These are phyloP conservation scores for Bos javanicus DNA, from an alignment of 2,113 vertebrate genomes.

Conservation along the genomic window DNA sequence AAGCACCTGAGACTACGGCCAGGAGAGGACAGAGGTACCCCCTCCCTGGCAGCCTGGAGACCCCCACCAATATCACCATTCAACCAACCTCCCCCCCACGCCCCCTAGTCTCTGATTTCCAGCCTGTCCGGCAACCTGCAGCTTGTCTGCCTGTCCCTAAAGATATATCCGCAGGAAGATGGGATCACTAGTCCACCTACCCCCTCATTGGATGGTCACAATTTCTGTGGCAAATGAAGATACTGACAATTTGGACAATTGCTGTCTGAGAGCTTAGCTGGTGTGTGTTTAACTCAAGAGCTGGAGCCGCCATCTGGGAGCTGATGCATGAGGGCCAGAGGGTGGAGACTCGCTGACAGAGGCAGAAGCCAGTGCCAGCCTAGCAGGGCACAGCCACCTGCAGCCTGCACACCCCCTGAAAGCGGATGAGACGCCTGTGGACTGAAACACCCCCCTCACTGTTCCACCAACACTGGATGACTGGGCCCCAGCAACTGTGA, in stretches of 20 bases:
- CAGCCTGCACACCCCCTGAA: background rate
- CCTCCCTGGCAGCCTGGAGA: background rate
- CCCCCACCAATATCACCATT: background rate
- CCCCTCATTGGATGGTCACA: background rate
- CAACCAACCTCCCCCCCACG: rapidly evolving
- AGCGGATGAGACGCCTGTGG: rapidly evolving
- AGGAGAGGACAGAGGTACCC: background rate
- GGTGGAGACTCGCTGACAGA: background rate
- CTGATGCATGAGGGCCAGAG: rapidly evolving
- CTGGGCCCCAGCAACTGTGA: background rate
- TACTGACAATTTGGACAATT: background rate
- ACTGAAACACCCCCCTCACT: background rate
- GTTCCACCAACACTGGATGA: background rate
- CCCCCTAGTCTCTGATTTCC: background rate
- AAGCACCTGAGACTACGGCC: rapidly evolving
- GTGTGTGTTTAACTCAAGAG: background rate
- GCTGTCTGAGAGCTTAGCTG: background rate
- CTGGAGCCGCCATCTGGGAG: rapidly evolving
- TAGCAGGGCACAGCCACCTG: background rate
- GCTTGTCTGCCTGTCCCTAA: background rate
- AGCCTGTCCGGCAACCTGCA: rapidly evolving
- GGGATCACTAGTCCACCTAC: background rate
- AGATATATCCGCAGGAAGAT: background rate
- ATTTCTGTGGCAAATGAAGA: background rate
- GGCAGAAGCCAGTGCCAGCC: background rate